Base-by-base conservation (phyloP, 2,888 invertebrate species). In the Caenorhabditis auriculariae region DNA sequence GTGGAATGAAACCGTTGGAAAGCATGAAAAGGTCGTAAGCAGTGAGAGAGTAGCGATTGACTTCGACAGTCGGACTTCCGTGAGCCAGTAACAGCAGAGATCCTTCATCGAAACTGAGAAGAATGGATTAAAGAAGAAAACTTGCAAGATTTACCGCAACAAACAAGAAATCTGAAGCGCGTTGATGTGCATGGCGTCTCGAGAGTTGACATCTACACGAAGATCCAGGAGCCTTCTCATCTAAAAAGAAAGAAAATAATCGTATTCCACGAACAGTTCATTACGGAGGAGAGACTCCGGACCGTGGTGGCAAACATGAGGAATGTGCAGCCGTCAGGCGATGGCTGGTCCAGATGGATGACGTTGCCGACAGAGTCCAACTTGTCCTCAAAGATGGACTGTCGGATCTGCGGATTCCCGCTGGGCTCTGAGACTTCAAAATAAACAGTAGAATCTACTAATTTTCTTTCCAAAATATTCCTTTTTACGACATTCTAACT, bases 231-330 rank as follows among this genome's bases (percentile, higher is more conserved):
- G 50, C 12, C 35, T n/a, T 38, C 49, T 57, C 17, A 48, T 55
- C 57, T 57, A 38, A 21, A 28, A 24, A 26, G 26, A 17, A 17
- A 19, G 4, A 46, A 29, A 5, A 4, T 12, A 17, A 17, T n/a
- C n/a, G 27, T n/a, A n/a, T n/a, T n/a, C n/a, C n/a, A n/a, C n/a
- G n/a, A n/a, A n/a, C n/a, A n/a, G n/a, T n/a, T n/a, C n/a, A n/a
- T 37, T 6, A 69, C 69, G 38, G 61, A 62, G 19, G 49, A 57
- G 3, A 56, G 29, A 50, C 63, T 70, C 21, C 59, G 51, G 1
- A 60, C 63, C 4, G 59, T 62, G 0, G 45, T 54, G 4, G 70
- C 67, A 38, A 60, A 70, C 62, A 67, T 65, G 26, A 70, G 41
- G 24, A 60, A 54, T 3, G 60, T 63, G 28, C 41, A 55, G 1